These are phyloP conservation scores for Notothenia rossii DNA, from an alignment of 2,113 vertebrate genomes.

Conservation along the genomic window DNA sequence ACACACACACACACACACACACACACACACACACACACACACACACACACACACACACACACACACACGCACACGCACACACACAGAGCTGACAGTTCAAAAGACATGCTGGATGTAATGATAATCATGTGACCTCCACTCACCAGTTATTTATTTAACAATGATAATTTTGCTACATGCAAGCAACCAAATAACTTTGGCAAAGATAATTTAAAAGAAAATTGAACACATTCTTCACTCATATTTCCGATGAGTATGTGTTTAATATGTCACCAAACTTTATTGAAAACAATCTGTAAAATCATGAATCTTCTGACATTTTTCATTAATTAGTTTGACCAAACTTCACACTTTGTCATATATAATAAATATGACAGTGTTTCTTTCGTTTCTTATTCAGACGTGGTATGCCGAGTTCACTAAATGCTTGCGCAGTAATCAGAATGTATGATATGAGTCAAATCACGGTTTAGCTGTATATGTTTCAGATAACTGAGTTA, in stretches of 20 bases:
- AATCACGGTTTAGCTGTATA: too few species aligned
- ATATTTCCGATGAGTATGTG: not conserved
- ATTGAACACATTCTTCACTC: not conserved
- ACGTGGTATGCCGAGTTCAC: too few species aligned
- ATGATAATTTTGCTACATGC: not conserved
- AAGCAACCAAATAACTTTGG: not conserved
- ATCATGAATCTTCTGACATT: not conserved
- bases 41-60: not conserved
- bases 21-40: not conserved
- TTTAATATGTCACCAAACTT: not conserved
- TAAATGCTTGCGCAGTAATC: too few species aligned
- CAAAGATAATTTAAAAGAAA: not conserved
- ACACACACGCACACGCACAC: not conserved
- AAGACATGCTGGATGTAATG: not conserved
- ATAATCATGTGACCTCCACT: not conserved
- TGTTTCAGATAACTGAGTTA: too few species aligned
- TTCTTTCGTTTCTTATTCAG: too few species aligned
- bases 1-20: not conserved
- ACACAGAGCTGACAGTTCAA: not conserved
- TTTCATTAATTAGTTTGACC: not conserved
- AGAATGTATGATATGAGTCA: too few species aligned
- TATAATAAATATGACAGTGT: too few species aligned
- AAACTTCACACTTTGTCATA: too few species aligned
- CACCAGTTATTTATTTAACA: not conserved
- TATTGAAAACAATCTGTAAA: not conserved